Conservation (phyloP, 2,113 vertebrate genomes). For the Stigmatopora nigra region DNA sequence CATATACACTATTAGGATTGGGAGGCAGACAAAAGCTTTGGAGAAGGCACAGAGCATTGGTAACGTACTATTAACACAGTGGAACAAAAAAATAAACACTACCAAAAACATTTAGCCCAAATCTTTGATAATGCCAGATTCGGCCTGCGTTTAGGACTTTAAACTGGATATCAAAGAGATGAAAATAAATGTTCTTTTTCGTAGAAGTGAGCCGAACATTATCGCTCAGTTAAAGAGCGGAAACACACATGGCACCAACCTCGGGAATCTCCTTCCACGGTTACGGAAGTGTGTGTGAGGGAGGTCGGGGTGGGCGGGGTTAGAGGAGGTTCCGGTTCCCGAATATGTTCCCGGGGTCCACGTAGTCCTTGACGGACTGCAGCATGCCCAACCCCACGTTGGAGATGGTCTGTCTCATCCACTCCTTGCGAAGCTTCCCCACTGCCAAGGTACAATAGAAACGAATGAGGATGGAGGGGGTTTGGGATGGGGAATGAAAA, state of each 20-base stretch:
- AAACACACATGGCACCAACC: neutral
- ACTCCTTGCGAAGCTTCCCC: slow-evolving; percentile 96
- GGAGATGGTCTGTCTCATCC: slow-evolving; percentile 92
- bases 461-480: neutral
- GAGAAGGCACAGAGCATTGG: slow-evolving; percentile 73
- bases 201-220: neutral
- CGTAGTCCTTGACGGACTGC: slow-evolving; percentile 90
- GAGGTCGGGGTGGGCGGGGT: slow-evolving; percentile 36
- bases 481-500: neutral
- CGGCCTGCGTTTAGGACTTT: neutral
- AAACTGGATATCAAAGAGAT: neutral
- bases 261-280: neutral
- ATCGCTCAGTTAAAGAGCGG: neutral
- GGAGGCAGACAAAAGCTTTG: slow-evolving; percentile 54
- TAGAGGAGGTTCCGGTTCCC: slow-evolving; percentile 97
- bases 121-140: neutral
- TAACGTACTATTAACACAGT: slow-evolving; percentile 17
- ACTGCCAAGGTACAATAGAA: slow-evolving; percentile 66
- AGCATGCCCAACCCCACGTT: slow-evolving; percentile 92
- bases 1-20: neutral
- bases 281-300: neutral
- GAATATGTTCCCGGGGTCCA: slow-evolving; percentile 96
- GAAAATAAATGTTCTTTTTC: neutral
- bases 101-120: neutral
- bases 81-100: neutral